These are phyloP conservation scores for Caenorhabditis remanei DNA, from an alignment of 1,140 invertebrate genomes.

Conservation along the genomic window DNA sequence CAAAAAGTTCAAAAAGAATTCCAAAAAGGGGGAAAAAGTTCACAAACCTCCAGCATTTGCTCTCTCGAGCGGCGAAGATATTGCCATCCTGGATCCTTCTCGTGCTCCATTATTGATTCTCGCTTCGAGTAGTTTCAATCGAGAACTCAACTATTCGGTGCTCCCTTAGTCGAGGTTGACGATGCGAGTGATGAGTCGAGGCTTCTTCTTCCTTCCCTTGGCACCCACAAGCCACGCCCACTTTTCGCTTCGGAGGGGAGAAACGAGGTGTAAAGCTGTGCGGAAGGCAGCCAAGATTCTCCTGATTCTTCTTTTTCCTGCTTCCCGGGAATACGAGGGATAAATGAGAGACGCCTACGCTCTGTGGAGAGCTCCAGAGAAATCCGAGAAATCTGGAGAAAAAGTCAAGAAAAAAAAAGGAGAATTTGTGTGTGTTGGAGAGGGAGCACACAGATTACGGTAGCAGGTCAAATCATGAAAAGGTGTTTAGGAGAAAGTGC, in stretches of 20 bases:
- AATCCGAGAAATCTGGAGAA: too few relatives aligned
- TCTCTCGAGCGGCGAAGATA: slow-evolving; percentile 70
- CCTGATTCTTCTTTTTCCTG: not conserved
- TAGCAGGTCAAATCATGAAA: not conserved
- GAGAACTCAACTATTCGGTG: slow-evolving; percentile 37
- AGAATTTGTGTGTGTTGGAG: not conserved
- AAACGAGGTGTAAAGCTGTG: slow-evolving; percentile 52
- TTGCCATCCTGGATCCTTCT: slow-evolving; percentile 75
- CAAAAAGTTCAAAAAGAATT: not conserved
- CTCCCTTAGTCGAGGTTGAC: slow-evolving; percentile 54
- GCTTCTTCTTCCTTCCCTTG: not conserved
- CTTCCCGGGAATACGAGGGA: slow-evolving; percentile 32
- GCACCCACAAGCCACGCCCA: slow-evolving; percentile 47
- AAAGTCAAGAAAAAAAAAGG: not conserved
- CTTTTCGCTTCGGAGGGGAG: not conserved
- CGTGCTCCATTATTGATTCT: slow-evolving; percentile 62
- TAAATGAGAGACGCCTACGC: slow-evolving; percentile 43
- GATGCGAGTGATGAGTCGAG: slow-evolving; percentile 45
- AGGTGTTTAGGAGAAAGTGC: not conserved
- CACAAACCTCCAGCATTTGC: slow-evolving; percentile 68
- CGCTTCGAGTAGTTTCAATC: not conserved
- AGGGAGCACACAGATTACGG: not conserved
- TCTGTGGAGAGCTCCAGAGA: not conserved
- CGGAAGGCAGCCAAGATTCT: not conserved
- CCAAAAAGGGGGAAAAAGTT: not conserved